Base-by-base conservation (phyloP, 2,113 vertebrate species). In the Semicossyphus pulcher region DNA sequence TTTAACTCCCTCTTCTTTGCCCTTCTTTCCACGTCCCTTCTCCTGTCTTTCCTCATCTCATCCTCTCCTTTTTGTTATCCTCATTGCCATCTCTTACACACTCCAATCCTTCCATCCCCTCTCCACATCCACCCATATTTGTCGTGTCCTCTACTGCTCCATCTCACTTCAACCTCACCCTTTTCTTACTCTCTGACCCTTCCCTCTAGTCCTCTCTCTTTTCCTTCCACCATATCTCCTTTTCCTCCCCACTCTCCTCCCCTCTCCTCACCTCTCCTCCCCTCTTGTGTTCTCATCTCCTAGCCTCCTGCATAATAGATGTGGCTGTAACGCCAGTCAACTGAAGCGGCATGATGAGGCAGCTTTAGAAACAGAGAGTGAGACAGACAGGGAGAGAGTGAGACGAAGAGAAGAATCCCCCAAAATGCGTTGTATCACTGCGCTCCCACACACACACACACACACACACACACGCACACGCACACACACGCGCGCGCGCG, bases 221-320 rank as follows among this genome's bases (percentile, higher is more conserved):
- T 31, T 21, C n/a, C 57, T 20, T 16, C 41, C 1, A 1, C 44
- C 18, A 16, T 21, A 0, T 10, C 7, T 25, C 31, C 41, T 41
- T 23, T 18, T 53, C 41, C 36, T 36, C 41, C 31, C 7, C 41
- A 15, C 31, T 21, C 23, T 31, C 60, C 48, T 49, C 47, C 10
- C 5, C 21, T 34, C 36, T 20, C 4, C 44, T 25, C 52, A 2
- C 23, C 62, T 42, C 47, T 10, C 49, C 49, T 26, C 54, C 10
- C 28, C 74, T 52, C 72, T 47, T 41, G 42, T 49, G 11, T 72
- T 84, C 77, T 89, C 84, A 89, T 89, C 69, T 80, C 65, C 57
- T n/a, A 1, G 31, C 66, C 71, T 81, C 62, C 83, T 89, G 79
- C 66, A 87, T 84, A 84, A 89, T 87, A 76, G 62, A 89, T 91